Conservation (phyloP, 30 jellyfish, hydroid and myxozoan species). For the Mastigias papua region DNA sequence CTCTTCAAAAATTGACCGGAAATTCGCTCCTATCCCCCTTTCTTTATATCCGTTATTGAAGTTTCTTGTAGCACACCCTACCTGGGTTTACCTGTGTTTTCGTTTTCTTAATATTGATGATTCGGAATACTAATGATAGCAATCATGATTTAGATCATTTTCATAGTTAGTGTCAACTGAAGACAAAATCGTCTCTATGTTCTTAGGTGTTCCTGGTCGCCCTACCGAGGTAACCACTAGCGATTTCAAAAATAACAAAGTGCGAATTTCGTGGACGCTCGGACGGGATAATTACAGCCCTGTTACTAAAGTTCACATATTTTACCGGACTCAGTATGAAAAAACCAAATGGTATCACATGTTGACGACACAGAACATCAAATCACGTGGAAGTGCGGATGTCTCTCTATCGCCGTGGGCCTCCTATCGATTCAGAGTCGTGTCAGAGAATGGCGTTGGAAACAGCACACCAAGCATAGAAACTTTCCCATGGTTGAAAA, state of each 20-base stretch:
- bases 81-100: too few species aligned
- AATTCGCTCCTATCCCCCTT: too few species aligned
- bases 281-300: slow-evolving; percentile 95
- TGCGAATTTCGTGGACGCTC: slow-evolving; percentile 87
- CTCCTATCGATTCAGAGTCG: slow-evolving; percentile 84
- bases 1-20: too few species aligned
- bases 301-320: slow-evolving; percentile 77
- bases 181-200: not conserved
- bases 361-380: slow-evolving; percentile 60
- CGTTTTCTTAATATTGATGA: too few species aligned
- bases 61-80: too few species aligned
- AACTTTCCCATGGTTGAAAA: slow-evolving; percentile 87
- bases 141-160: too few species aligned
- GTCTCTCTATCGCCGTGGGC: slow-evolving; percentile 95
- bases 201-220: slow-evolving; percentile 92
- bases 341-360: slow-evolving; percentile 74
- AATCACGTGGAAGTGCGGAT: slow-evolving; percentile 70
- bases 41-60: too few species aligned
- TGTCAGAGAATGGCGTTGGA: slow-evolving; percentile 89
- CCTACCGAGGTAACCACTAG: slow-evolving; percentile 86
- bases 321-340: slow-evolving; percentile 77
- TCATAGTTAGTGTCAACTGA: too few species aligned
- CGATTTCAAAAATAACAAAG: slow-evolving; percentile 50
- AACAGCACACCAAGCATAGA: slow-evolving; percentile 92
- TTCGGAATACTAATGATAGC: too few species aligned